Base-by-base conservation (phyloP, 1,140 invertebrate genomes). In the Pogonomyrmex californicus region DNA sequence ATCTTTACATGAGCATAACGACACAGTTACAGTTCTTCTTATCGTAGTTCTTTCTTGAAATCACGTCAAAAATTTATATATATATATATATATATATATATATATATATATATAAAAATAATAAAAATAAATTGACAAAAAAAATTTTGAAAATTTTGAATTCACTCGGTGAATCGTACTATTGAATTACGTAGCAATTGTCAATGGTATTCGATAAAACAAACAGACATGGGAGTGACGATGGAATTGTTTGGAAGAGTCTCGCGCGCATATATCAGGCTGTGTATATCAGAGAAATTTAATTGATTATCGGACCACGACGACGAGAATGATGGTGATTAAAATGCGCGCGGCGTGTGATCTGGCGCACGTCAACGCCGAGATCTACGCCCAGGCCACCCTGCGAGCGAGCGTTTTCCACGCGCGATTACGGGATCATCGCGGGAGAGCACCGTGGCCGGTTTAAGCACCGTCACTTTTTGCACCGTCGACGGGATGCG, bases 291-390 rank as follows among this genome's bases (percentile, higher is more conserved):
- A 33, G 60, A 38, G 51, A 89, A 87, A 77, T 62, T 83, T 65
- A 87, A 90, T 89, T n/a, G 65, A 75, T 86, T 62, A 86, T 81
- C 30, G 76, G 51, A 62, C 56, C 38, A 56, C 58, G 38, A 3
- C 30, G 87, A 62, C 44, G 60, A 56, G 56, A 58, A 79, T 66
- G 70, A 62, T 60, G 68, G 70, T 51, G 65, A 88, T 88, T 86
- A 90, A 89, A 90, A 86, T 47, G 49, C 56, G 65, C 82, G 85
- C 17, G n/a, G n/a, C n/a, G n/a, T n/a, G n/a, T n/a, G n/a, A n/a
- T 77, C 75, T 30, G 38, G 65, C 81, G 65, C 54, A 41, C 81
- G 47, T 85, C 82, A 49, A 65, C 41, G 38, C 79, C 30, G 36
- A 65, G 83, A 90, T 86, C 33, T 51, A 65, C 62, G 33, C 2